Evolutionary conservation across 2,888 invertebrate genomes (phyloP), one percentile per base, ranked within the genome.

Genomic region (Bhutanitis thaidina): DNA sequence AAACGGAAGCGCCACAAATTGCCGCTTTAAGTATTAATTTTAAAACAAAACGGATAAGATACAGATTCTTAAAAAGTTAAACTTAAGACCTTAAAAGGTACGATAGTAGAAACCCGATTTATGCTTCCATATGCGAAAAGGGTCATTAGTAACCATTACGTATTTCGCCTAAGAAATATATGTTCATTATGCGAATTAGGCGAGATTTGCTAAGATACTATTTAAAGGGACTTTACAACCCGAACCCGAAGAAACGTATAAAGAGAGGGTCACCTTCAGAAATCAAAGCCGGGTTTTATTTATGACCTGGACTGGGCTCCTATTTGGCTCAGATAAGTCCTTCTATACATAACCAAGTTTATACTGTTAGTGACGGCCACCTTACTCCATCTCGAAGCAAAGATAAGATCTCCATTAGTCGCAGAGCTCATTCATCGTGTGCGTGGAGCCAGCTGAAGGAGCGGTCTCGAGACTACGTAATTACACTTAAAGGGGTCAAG

Each of bases 351-450:
- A 77, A 74, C 76, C 77, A 77, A 82, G 73, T 83, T 82, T 79
- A 77, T 82, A 74, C 77, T 74, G 75, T 74, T 75, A 73, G 78
- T 73, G 71, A 68, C 66, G 74, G 74, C 72, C 73, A 82, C 81
- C 82, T 84, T 78, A 74, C 79, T 82, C 74, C 69, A 78, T 81
- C 75, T 77, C 56, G 65, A 69, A 73, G 67, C 62, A 65, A 64
- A 77, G 87, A 88, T 87, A 87, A 84, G 74, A 84, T 84, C 84
- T 79, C 78, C 80, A 86, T 88, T 85, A 85, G 84, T 75, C 74
- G 77, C 74, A 79, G 76, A 79, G 74, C 74, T 74, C 80, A 82
- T 87, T 85, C 81, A 80, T 80, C 77, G 77, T 77, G 76, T 79
- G 80, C 75, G 79, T 78, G 74, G 64, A 68, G 67, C 61, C 64